phyloP scores from a whole-genome alignment of 2,113 vertebrate genomes.

The Lepus europaeus region DNA sequence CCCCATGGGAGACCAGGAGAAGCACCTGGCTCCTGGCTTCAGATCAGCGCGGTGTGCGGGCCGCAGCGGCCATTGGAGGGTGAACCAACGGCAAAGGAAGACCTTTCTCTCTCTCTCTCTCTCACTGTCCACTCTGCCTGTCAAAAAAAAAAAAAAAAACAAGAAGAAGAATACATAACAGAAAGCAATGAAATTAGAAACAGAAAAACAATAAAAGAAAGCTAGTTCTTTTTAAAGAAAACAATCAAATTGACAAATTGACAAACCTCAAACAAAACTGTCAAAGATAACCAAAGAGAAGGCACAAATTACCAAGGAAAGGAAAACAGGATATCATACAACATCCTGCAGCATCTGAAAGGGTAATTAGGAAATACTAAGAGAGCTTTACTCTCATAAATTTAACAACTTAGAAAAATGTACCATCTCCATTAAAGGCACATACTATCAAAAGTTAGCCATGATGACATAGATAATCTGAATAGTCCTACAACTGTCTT shows the following conservation, averaged over 20 bases:
- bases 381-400: slow-evolving; percentile 4
- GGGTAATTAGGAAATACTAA: not conserved
- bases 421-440: not conserved
- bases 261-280: slow-evolving; percentile 2
- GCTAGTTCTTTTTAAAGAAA: not conserved
- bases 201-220: not conserved
- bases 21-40: too few species aligned
- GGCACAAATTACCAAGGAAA: not conserved
- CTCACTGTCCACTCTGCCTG: too few species aligned
- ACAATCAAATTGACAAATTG: not conserved
- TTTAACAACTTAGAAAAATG: not conserved
- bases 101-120: too few species aligned
- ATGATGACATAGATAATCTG: not conserved
- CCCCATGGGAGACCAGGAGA: too few species aligned
- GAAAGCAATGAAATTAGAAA: slow-evolving; percentile 18
- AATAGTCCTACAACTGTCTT: not conserved
- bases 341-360: not conserved
- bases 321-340: not conserved
- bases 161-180: not conserved
- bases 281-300: not conserved
- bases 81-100: too few species aligned
- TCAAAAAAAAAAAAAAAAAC: not conserved
- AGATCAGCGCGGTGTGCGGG: too few species aligned
- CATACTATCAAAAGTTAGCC: not conserved
- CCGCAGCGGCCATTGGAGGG: too few species aligned